Conservation (phyloP, 2,797 vertebrate genomes). For the Geotrypetes seraphini region DNA sequence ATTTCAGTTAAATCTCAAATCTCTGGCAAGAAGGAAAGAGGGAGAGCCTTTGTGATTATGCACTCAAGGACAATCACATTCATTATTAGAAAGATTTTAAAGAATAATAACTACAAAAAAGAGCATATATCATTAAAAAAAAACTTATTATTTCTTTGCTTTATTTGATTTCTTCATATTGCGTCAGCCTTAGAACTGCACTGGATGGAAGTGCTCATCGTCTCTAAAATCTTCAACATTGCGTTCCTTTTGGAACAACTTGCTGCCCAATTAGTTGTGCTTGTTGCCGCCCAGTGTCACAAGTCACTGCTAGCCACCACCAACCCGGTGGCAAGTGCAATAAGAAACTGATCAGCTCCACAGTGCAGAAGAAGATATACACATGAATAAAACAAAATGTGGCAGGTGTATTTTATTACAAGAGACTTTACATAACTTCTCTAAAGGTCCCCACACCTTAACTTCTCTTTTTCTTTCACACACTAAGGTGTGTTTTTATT, state of each 20-base stretch:
- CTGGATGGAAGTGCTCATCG: conserved; percentile 25
- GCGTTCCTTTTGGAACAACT: conserved; percentile 27
- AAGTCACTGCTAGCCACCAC: conserved; percentile 33
- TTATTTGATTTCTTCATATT: conserved; percentile 18
- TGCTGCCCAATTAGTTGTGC: conserved; percentile 42
- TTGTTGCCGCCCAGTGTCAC: too few relatives aligned
- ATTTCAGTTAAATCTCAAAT: too few relatives aligned
- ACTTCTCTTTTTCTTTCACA: too few relatives aligned
- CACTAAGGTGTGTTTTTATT: too few relatives aligned
- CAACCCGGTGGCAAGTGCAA: conserved; percentile 12
- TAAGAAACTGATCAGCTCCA: conserved; percentile 11
- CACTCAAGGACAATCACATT: conserved; percentile 43
- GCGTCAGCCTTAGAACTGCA: conserved; percentile 29
- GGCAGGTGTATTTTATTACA: too few relatives aligned
- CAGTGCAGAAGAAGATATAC: conserved; percentile 25
- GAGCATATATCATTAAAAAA: conserved; percentile 46
- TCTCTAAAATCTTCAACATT: conserved; percentile 33
- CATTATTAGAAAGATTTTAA: conserved; percentile 34
- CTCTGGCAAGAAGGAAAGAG: conserved; percentile 39
- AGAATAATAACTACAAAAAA: too few relatives aligned
- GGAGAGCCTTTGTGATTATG: conserved; percentile 51
- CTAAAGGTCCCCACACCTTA: too few relatives aligned
- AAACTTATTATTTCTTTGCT: conserved; percentile 30
- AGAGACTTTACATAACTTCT: too few relatives aligned
- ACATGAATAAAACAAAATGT: too few relatives aligned